Evolutionary conservation across 2,113 vertebrate species (phyloP).

Genomic region (Ailuropoda melanoleuca): DNA sequence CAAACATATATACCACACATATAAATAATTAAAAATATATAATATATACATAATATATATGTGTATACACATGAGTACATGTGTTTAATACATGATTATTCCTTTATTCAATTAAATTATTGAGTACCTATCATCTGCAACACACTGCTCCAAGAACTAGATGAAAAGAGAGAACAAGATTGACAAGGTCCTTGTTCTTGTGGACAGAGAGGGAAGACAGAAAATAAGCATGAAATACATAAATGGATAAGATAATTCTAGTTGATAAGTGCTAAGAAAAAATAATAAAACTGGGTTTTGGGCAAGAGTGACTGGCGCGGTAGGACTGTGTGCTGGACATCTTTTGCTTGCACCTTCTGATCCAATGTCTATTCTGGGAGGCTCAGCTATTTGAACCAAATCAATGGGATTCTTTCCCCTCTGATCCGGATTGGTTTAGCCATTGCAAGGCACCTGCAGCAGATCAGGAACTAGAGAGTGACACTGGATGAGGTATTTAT

Average conservation of each 20-base stretch:
- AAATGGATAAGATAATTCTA: neutral
- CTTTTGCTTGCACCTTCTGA: neutral
- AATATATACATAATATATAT: neutral
- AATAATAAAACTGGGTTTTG: neutral
- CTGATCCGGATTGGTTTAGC: neutral
- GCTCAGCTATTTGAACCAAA: neutral
- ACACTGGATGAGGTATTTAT: neutral
- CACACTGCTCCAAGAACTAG: neutral
- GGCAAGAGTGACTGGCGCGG: neutral
- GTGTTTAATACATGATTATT: neutral
- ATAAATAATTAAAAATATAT: neutral
- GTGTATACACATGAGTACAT: neutral
- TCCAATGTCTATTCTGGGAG: neutral
- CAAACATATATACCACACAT: neutral
- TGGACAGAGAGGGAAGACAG: neutral
- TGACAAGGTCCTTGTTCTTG: neutral
- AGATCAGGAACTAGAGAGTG: neutral
- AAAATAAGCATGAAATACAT: neutral
- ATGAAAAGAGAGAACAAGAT: neutral
- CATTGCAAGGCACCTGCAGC: neutral
- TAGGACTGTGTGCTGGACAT: neutral
- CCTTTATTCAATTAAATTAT: neutral
- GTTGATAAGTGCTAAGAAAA: neutral
- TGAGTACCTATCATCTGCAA: neutral
- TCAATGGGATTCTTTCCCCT: neutral